A percentile compares a stretch with the other conserved stretches of the same genome.
phyloP scores from a whole-genome alignment of 2,113 vertebrate species.

The Toxotes jaculatrix region DNA sequence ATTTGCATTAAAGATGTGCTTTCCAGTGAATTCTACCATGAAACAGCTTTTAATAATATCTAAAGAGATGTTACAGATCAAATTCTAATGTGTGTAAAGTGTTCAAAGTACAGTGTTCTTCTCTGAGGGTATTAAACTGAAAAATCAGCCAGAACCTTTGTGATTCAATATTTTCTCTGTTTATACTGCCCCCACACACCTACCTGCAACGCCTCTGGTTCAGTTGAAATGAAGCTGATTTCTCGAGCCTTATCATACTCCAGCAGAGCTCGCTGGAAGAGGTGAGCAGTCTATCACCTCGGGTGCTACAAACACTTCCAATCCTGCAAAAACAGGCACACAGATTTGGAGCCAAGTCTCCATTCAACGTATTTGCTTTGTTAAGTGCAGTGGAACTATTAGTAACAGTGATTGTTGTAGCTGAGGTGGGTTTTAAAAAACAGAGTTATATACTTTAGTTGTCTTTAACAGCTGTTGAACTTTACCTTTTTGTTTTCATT shows the following conservation, averaged over 20 bases:
- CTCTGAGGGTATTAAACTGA: conserved; percentile 6
- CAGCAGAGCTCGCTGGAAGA: conserved; percentile 26
- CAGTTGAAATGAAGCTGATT: conserved; percentile 25
- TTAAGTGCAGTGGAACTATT: not conserved
- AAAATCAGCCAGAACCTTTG: conserved; percentile 37
- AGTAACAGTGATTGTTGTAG: not conserved
- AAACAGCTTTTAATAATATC: conserved; percentile 9
- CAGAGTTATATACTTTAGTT: too few relatives aligned
- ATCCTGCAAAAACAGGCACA: not conserved
- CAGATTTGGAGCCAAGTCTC: not conserved
- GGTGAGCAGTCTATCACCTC: conserved; percentile 23
- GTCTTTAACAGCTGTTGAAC: not conserved
- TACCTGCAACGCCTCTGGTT: conserved; percentile 16
- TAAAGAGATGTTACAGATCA: not conserved
- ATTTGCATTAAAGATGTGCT: conserved; percentile 4
- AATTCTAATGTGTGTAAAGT: not conserved
- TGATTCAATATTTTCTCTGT: conserved; percentile 25
- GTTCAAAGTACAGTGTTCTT: not conserved
- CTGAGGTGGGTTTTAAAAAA: not conserved
- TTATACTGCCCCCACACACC: conserved; percentile 17
- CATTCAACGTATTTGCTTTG: not conserved
- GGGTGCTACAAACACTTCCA: not conserved
- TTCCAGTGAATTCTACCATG: not conserved
- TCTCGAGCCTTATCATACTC: conserved; percentile 32
- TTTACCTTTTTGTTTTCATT: not conserved